A percentile compares a stretch with the other conserved stretches of the same genome.
These are phyloP conservation scores for Venustoraphidia nigricollis DNA, from an alignment of 2,888 invertebrate species.

Conservation along the genomic window DNA sequence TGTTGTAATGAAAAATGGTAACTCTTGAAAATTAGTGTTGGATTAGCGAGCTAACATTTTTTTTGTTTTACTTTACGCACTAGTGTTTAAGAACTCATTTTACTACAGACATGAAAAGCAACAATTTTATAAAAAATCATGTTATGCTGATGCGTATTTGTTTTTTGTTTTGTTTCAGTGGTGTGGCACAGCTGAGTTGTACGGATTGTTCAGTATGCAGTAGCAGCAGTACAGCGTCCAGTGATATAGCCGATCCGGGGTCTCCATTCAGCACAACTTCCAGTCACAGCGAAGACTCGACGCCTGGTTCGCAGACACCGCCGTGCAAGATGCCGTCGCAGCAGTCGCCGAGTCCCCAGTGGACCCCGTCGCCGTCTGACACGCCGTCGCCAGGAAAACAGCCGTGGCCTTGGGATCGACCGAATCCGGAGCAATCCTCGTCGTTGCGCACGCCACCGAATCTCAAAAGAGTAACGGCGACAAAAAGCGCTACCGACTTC, in stretches of 20 bases:
- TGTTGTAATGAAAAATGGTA: too few species aligned
- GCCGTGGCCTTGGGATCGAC: conserved; percentile 17
- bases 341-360: not conserved
- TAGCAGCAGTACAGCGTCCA: conserved; percentile 38
- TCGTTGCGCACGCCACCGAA: not conserved
- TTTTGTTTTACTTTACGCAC: too few species aligned
- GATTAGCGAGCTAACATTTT: too few species aligned
- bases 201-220: conserved; percentile 53
- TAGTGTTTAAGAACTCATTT: too few species aligned
- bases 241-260: conserved; percentile 76
- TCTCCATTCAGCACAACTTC: conserved; percentile 65
- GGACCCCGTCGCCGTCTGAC: conserved; percentile 8
- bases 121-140: too few species aligned
- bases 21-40: too few species aligned
- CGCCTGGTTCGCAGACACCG: conserved; percentile 14
- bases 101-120: too few species aligned
- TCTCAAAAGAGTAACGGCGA: conserved; percentile 2
- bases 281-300: conserved; percentile 28
- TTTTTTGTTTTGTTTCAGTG: conserved; percentile 47
- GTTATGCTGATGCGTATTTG: too few species aligned
- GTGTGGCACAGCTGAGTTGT: conserved; percentile 67
- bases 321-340: conserved; percentile 6
- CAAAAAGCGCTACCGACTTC: not conserved
- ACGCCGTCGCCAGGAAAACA: conserved; percentile 18
- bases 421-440: not conserved